Conservation (phyloP, 1,140 invertebrate species). For the Calliopsis andreniformis region DNA sequence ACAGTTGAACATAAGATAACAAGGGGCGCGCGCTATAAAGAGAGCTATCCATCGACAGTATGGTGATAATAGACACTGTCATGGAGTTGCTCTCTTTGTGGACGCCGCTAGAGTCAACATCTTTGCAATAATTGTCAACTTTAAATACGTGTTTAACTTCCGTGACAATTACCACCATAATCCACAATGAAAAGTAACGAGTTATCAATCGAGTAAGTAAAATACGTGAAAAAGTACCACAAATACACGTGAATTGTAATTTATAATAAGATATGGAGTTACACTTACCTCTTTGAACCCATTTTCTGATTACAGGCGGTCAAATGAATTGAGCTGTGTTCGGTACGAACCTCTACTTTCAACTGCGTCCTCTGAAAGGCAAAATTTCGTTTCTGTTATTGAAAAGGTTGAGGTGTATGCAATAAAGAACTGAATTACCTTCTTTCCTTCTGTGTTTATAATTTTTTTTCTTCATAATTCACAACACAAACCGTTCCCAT, state of each 20-base stretch:
- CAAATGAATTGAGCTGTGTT: too few species aligned
- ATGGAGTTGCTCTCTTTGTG: slow-evolving; percentile 87
- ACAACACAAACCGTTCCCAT: background rate
- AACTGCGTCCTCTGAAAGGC: too few species aligned
- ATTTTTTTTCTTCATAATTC: background rate
- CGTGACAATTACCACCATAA: background rate
- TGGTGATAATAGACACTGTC: slow-evolving; percentile 84
- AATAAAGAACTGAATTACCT: slow-evolving; percentile 9
- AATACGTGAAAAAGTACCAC: background rate
- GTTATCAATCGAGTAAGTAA: too few species aligned
- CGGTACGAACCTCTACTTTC: too few species aligned
- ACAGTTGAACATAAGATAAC: background rate
- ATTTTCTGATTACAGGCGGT: too few species aligned
- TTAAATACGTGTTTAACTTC: background rate
- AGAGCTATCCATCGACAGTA: slow-evolving; percentile 88
- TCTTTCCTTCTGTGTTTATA: background rate
- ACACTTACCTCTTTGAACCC: too few species aligned
- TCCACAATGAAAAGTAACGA: background rate
- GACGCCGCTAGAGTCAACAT: slow-evolving; percentile 79
- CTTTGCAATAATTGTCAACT: background rate
- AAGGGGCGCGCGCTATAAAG: slow-evolving; percentile 83
- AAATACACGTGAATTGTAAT: too few species aligned
- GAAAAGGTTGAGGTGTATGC: too few species aligned
- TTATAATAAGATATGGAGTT: too few species aligned
- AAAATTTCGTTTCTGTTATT: too few species aligned